Evolutionary conservation across 2,888 invertebrate species (phyloP).

Genomic region (Acanthoscelides obtectus): DNA sequence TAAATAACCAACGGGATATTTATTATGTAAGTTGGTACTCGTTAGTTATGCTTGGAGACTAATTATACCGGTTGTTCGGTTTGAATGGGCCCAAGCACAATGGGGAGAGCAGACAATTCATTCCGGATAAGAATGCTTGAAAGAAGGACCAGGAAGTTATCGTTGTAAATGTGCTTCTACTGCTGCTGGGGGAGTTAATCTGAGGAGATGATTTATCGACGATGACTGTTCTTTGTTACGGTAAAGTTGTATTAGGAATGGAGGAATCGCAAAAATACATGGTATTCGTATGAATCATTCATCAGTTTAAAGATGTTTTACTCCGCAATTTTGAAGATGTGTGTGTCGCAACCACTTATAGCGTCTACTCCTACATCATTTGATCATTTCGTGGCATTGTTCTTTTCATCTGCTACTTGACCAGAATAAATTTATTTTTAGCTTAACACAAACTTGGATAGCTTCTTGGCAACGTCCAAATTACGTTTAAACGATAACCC

Average conservation of each 20-base stretch:
- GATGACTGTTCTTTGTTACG: background rate
- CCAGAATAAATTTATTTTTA: no score
- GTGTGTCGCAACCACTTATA: no score
- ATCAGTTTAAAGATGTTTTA: no score
- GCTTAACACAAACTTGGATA: no score
- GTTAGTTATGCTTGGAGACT: background rate
- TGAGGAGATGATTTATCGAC: background rate
- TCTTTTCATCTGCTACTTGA: no score
- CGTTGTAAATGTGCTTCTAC: background rate
- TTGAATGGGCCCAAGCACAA: background rate
- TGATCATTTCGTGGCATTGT: no score
- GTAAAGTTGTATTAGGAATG: background rate
- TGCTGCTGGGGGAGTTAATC: background rate
- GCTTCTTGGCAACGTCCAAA: no score
- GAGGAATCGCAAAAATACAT: no score
- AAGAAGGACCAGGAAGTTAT: background rate
- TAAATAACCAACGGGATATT: background rate
- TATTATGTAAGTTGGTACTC: background rate
- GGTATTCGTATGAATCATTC: no score
- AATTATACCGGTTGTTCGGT: background rate
- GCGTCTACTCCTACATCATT: no score
- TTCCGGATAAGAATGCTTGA: background rate
- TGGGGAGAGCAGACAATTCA: background rate
- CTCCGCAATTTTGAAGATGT: no score
- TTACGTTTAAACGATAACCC: no score